Percentiles rank a stretch among this genome's conserved stretches.
Conservation (phyloP, 1,140 invertebrate species). For the Parapsyche elsis region DNA sequence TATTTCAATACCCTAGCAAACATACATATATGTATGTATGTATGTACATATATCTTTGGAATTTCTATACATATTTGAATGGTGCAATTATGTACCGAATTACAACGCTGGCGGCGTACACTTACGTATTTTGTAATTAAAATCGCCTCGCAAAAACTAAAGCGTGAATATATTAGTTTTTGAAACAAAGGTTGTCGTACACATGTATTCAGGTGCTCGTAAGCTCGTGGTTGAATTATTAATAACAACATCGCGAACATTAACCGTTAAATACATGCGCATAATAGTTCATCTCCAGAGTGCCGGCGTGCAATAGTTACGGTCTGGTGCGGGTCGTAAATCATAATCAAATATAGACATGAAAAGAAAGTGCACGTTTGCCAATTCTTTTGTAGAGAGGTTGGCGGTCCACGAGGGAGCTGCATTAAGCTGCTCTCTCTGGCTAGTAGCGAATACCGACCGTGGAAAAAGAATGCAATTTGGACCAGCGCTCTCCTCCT, state of each 20-base stretch:
- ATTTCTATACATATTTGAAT: too few species aligned
- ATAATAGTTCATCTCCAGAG: background rate
- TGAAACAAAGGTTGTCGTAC: too few species aligned
- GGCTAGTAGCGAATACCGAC: background rate
- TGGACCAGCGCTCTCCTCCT: constrained; percentile 36
- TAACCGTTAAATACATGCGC: too few species aligned
- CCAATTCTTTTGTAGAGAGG: constrained; percentile 37
- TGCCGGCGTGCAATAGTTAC: background rate
- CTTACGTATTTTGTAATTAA: too few species aligned
- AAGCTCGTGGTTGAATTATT: too few species aligned
- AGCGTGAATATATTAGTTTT: too few species aligned
- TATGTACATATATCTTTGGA: background rate
- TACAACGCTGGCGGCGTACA: too few species aligned
- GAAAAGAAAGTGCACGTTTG: constrained; percentile 41
- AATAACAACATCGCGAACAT: too few species aligned
- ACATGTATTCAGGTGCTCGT: too few species aligned
- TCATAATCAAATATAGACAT: constrained; percentile 46
- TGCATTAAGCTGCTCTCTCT: constrained; percentile 44
- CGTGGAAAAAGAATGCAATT: constrained; percentile 44
- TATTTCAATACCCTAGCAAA: background rate
- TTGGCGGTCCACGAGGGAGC: constrained; percentile 32
- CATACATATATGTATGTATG: background rate
- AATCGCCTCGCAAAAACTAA: too few species aligned
- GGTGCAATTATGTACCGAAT: too few species aligned
- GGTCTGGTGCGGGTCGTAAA: constrained; percentile 30